Base-by-base conservation (phyloP, 2,888 invertebrate species). In the Perizoma affinitatum region DNA sequence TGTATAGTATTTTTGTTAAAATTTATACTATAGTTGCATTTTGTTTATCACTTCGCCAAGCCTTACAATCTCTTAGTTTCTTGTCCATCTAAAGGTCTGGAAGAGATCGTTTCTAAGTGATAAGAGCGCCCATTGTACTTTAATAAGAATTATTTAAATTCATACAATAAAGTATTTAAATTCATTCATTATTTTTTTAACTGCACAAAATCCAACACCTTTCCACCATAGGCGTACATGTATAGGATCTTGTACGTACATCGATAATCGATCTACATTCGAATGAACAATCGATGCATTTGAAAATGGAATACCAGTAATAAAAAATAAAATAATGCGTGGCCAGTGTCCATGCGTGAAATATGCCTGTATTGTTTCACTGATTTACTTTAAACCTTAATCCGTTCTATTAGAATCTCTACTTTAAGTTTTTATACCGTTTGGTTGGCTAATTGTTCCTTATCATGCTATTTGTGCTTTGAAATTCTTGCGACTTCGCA, bases 321-420 rank as follows among this genome's bases (percentile, higher is more conserved):
- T 49, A 54, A 47, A 66, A 56, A 53, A 55, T 56, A 63, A 60
- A 66, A 62, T 67, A 71, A 76, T 74, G 72, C 72, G 68, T 71
- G 72, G 70, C 71, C 72, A 68, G 78, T 77, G 79, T 77, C 72
- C 75, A 71, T 69, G 78, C 80, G 73, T 82, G 71, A 77, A 83
- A 82, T 80, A 69, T 68, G 65, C 61, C 54, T 64, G 63, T 58
- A 52, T 53, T 62, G 3, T 65, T 63, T 64, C 65, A 64, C 59
- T 52, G 40, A 61, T 65, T 58, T 34, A 60, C 55, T 75, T 73
- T 78, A 71, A 77, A 78, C 79, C 49, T 45, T 55, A 63, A 38
- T 52, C 9, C 52, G 38, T 53, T 22, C 8, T 33, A 40, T 46
- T 63, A 63, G 34, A 49, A 48, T 52, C 36, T 6, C 6, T 51